Conservation (phyloP, 2,888 invertebrate genomes). For the Stenolophus ochropezus region DNA sequence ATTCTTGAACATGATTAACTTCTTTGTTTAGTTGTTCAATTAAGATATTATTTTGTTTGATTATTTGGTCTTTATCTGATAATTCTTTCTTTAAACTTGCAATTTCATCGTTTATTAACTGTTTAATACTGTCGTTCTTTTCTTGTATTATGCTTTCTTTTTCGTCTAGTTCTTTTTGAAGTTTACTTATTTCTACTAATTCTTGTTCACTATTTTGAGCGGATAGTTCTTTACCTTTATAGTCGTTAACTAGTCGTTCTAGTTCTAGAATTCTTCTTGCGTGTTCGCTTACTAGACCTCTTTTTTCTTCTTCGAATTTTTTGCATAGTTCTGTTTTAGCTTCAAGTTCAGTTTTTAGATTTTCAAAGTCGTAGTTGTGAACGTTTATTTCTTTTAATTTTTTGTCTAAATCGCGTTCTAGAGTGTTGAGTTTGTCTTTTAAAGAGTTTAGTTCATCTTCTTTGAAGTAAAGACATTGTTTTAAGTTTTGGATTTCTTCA, state of each 20-base stretch:
- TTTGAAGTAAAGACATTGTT: conserved; percentile 69
- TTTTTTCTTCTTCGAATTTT: conserved; percentile 13
- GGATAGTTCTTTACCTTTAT: neutral
- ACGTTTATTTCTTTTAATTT: conserved; percentile 38
- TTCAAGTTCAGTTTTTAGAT: conserved; percentile 70
- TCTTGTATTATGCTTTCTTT: neutral
- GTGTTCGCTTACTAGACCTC: neutral
- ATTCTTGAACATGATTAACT: conserved; percentile 75
- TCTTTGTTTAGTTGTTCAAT: conserved; percentile 74
- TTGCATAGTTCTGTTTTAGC: conserved; percentile 71
- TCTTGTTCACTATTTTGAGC: conserved; percentile 65
- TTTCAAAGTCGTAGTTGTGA: conserved; percentile 27
- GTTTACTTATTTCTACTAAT: conserved; percentile 65
- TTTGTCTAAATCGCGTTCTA: conserved; percentile 50
- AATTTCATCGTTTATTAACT: conserved; percentile 40
- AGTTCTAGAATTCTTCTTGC: neutral
- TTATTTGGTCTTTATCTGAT: conserved; percentile 65
- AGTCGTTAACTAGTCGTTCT: neutral
- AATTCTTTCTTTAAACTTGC: conserved; percentile 64
- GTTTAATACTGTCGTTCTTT: conserved; percentile 58
- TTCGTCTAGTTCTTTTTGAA: neutral
- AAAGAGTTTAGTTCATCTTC: conserved; percentile 72
- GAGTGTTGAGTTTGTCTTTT: conserved; percentile 67
- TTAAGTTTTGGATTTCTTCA: conserved; percentile 64
- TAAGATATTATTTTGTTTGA: conserved; percentile 63